phyloP scores from a whole-genome alignment of 2,888 invertebrate species.

The Peribatodes rhomboidaria region DNA sequence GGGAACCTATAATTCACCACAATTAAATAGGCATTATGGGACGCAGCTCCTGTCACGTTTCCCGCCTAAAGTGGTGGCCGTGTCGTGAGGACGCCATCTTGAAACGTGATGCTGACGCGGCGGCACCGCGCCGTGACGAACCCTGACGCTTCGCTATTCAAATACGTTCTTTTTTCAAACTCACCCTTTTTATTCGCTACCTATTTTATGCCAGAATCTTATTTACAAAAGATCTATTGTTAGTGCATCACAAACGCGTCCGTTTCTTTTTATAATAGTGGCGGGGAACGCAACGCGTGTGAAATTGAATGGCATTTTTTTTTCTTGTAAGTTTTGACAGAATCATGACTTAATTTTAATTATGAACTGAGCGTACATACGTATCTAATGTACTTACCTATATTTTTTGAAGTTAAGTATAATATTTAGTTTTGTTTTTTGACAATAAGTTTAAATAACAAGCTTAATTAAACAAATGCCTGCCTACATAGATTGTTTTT shows the following conservation, averaged over 20 bases:
- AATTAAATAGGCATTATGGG: constrained; percentile 44
- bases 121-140: constrained; percentile 61
- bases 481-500: no score
- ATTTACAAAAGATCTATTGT: constrained; percentile 71
- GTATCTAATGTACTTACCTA: no score
- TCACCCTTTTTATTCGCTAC: constrained; percentile 71
- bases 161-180: constrained; percentile 58
- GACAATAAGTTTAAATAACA: no score
- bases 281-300: not conserved
- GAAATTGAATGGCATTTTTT: no score
- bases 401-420: no score
- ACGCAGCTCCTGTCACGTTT: constrained; percentile 72
- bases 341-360: no score
- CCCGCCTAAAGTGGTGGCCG: constrained; percentile 72
- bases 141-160: constrained; percentile 74
- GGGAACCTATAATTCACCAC: constrained; percentile 30
- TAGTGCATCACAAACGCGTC: constrained; percentile 60
- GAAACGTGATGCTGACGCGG: constrained; percentile 74
- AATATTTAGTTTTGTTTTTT: no score
- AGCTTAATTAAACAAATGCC: no score
- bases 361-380: no score
- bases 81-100: constrained; percentile 72
- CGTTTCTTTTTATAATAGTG: constrained; percentile 48
- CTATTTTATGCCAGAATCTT: constrained; percentile 72
- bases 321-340: no score